Conservation (phyloP, 2,797 vertebrate species). For the Echiichthys vipera region DNA sequence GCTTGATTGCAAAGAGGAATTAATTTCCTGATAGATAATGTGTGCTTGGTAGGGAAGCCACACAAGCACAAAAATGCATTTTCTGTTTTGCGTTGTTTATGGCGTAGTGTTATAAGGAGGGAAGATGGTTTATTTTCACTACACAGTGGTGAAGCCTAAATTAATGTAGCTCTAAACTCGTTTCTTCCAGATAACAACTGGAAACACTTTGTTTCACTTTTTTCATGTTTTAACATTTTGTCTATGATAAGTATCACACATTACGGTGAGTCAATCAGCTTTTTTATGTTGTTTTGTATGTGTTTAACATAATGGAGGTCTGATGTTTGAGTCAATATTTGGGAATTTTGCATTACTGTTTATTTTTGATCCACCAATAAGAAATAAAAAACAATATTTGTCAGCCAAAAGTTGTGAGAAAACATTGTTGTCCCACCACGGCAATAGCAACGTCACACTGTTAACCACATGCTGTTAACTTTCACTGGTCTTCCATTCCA, state of each 20-base stretch:
- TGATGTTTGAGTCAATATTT: not conserved
- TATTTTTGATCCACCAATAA: conserved; percentile 23
- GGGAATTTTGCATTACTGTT: not conserved
- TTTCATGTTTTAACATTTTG: not conserved
- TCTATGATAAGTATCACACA: not conserved
- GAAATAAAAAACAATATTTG: conserved; percentile 33
- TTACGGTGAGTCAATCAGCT: not conserved
- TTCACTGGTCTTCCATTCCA: conserved; percentile 21
- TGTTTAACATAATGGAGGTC: not conserved
- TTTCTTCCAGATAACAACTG: not conserved
- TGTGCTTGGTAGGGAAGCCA: conserved; percentile 8
- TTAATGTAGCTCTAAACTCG: not conserved
- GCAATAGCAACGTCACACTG: conserved; percentile 28
- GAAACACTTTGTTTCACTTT: no score
- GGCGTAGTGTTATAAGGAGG: not conserved
- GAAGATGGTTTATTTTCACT: not conserved
- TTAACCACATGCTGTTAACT: conserved; percentile 48
- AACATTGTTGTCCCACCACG: conserved; percentile 17
- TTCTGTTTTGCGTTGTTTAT: not conserved
- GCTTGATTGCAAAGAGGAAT: conserved; percentile 58
- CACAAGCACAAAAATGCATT: conserved; percentile 7
- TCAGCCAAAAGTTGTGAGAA: conserved; percentile 18
- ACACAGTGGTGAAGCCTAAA: not conserved
- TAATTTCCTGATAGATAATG: conserved; percentile 51
- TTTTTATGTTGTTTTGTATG: no score